Evolutionary conservation across 2,113 vertebrate species (phyloP).

Genomic region (Prolemur simus): DNA sequence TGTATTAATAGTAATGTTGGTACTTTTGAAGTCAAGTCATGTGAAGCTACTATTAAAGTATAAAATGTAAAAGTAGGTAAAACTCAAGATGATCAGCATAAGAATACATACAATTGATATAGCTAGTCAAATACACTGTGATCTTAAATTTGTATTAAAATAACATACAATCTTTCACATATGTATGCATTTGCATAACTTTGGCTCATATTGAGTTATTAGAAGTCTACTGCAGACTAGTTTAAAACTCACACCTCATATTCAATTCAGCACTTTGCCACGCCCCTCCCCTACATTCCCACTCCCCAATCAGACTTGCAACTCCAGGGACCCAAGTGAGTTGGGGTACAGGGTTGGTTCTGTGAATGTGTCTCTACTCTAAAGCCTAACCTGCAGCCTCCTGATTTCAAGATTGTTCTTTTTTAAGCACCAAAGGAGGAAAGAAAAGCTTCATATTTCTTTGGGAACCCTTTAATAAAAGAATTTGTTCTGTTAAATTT

Average conservation of each 20-base stretch:
- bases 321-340: background rate
- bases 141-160: background rate
- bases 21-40: too few species aligned
- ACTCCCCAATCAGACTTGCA: background rate
- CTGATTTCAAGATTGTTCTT: too few species aligned
- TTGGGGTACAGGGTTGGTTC: accelerated
- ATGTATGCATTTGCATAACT: background rate
- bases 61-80: background rate
- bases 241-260: background rate
- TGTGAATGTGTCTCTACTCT: background rate
- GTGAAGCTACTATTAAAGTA: background rate
- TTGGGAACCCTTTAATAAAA: too few species aligned
- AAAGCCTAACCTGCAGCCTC: too few species aligned
- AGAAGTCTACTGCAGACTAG: background rate
- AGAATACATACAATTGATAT: background rate
- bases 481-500: too few species aligned
- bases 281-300: too few species aligned
- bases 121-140: background rate
- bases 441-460: too few species aligned
- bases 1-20: background rate
- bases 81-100: background rate
- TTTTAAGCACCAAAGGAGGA: too few species aligned
- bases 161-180: background rate
- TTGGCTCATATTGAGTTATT: background rate
- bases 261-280: background rate